These are phyloP conservation scores for Ischnus inquisitorius DNA, from an alignment of 2,888 invertebrate species.

Conservation along the genomic window DNA sequence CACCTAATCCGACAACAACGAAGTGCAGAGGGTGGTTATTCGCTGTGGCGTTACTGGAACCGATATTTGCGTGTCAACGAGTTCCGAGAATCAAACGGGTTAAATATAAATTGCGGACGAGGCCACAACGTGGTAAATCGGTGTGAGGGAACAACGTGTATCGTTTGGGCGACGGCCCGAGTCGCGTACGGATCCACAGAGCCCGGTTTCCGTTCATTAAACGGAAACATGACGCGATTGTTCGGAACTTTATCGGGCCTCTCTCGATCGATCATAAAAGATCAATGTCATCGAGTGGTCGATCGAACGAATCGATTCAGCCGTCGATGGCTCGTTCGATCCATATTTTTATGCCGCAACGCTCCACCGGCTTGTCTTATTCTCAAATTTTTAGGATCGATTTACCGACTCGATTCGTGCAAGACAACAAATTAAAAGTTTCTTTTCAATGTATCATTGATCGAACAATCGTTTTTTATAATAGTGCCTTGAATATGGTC, in stretches of 20 bases:
- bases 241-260: background rate
- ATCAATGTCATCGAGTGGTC: background rate
- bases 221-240: too few species aligned
- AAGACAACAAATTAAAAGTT: too few species aligned
- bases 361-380: too few species aligned
- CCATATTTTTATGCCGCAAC: too few species aligned
- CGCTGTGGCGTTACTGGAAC: constrained; percentile 2
- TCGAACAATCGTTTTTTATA: too few species aligned
- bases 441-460: too few species aligned
- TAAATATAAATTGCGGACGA: constrained; percentile 42
- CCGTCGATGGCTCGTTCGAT: background rate
- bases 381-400: too few species aligned
- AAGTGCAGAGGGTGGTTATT: background rate
- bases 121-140: constrained; percentile 15
- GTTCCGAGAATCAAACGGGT: constrained; percentile 20
- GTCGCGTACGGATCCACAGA: background rate
- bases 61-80: constrained; percentile 20
- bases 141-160: background rate
- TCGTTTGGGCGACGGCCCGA: constrained; percentile 27
- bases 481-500: too few species aligned
- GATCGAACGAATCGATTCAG: background rate
- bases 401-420: too few species aligned
- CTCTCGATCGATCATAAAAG: too few species aligned
- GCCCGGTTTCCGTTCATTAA: too few species aligned
- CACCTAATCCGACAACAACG: background rate